Evolutionary conservation across 2,113 vertebrate species (phyloP), one percentile per base, ranked within the genome.

Genomic region (Cettia cetti): DNA sequence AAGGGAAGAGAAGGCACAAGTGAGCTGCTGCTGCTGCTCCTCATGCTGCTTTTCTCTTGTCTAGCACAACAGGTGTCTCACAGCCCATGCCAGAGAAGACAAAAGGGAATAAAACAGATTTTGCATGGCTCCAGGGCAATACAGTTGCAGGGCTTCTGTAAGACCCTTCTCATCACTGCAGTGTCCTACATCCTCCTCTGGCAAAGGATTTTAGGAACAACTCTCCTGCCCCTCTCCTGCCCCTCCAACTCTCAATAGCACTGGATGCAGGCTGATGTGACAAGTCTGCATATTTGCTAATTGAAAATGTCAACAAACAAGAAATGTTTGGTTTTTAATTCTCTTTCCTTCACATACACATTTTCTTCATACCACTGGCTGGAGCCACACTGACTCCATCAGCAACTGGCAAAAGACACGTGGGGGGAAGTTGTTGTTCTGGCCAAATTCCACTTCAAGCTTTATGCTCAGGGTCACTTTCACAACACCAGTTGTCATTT

Each of bases 391-490:
- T 70, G 56, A 84, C 54, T n/a, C 42, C 47, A 16, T 13, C 8
- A 9, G 31, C 27, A 17, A 5, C 17, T 24, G 27, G 45, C 44
- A 66, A 39, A 28, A 42, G 56, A 53, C 37, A 18, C 11, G 1
- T 0, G 0, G 11, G 19, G 15, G 6, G 24, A 23, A 20, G 42
- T 27, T 17, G 26, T 35, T 39, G 23, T 53, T 71, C 40, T 80
- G 47, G 9, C 23, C 30, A 28, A 64, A 76, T 54, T 71, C 44
- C 18, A 3, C 40, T 86, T 37, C 9, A 54, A 47, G 27, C n/a
- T 83, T 69, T 39, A 26, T 13, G 37, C 64, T 86, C 53, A 53
- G 45, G 35, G 72, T 81, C n/a, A 22, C 76, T 93, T 94, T 78
- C 77, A 53, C 30, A 64, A 30, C 27, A 77, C 40, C 11, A 11